Evolutionary conservation across 1,140 invertebrate genomes (phyloP).

Genomic region (Drosophila baimaii): DNA sequence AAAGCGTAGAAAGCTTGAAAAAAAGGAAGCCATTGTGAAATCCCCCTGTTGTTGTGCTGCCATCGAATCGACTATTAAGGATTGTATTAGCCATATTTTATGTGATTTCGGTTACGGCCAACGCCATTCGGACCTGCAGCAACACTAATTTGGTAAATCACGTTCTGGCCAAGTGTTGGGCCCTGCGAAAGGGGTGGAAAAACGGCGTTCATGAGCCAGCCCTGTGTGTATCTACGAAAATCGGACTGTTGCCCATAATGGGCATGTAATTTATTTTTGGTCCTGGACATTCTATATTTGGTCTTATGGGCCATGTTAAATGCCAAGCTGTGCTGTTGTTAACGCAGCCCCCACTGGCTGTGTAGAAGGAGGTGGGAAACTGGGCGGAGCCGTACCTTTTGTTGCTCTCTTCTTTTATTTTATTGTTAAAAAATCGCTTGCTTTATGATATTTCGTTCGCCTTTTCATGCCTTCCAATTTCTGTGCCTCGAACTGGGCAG

Average conservation of each 20-base stretch:
- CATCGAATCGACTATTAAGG: slow-evolving; percentile 29
- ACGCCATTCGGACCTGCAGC: slow-evolving; percentile 44
- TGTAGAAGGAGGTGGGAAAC: not conserved
- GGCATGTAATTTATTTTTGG: slow-evolving; percentile 54
- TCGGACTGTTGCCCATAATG: slow-evolving; percentile 52
- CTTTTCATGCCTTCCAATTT: slow-evolving; percentile 23
- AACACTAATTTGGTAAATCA: slow-evolving; percentile 57
- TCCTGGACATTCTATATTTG: slow-evolving; percentile 52
- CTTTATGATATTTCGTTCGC: slow-evolving; percentile 48
- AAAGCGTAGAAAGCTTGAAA: not conserved
- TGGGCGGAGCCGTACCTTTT: slow-evolving; percentile 31
- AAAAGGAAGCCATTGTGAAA: slow-evolving; percentile 3
- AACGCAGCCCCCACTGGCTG: slow-evolving; percentile 13
- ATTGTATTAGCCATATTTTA: slow-evolving; percentile 49
- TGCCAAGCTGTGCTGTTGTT: slow-evolving; percentile 49
- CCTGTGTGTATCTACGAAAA: slow-evolving; percentile 47
- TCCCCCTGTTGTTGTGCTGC: slow-evolving; percentile 6
- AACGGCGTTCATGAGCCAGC: not conserved
- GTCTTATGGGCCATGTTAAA: slow-evolving; percentile 55
- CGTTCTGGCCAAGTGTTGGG: slow-evolving; percentile 37
- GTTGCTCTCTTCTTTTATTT: slow-evolving; percentile 47
- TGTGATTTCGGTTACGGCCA: slow-evolving; percentile 35
- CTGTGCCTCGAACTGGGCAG: slow-evolving; percentile 2
- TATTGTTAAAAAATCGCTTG: slow-evolving; percentile 58
- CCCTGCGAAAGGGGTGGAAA: slow-evolving; percentile 31